These are phyloP conservation scores for Coelopa pilipes DNA, from an alignment of 2,888 invertebrate genomes.

Conservation along the genomic window DNA sequence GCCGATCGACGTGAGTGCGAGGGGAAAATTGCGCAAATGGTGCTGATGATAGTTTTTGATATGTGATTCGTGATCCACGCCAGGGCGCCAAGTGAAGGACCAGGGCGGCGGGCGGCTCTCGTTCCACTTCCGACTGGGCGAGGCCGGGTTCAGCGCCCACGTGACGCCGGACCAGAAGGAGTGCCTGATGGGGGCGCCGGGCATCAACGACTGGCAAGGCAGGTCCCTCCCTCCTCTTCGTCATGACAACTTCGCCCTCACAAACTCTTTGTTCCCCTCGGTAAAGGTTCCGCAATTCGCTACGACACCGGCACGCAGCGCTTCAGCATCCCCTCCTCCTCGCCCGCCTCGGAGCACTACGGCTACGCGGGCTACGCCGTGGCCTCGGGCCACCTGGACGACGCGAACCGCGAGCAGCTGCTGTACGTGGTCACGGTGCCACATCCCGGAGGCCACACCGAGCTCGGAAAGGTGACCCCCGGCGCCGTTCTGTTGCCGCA, in stretches of 20 bases:
- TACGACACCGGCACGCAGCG: too few species aligned
- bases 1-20: not conserved
- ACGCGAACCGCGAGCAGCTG: slow-evolving; percentile 38
- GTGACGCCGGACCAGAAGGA: slow-evolving; percentile 48
- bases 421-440: slow-evolving; percentile 52
- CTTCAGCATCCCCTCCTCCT: not conserved
- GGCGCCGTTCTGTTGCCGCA: not conserved
- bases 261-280: too few species aligned
- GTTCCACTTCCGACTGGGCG: slow-evolving; percentile 44
- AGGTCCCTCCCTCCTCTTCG: too few species aligned
- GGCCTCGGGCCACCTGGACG: slow-evolving; percentile 48
- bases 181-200: slow-evolving; percentile 38
- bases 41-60: not conserved
- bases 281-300: too few species aligned
- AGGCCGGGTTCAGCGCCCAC: slow-evolving; percentile 50
- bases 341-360: not conserved
- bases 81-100: too few species aligned
- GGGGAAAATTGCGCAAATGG: not conserved
- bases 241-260: too few species aligned
- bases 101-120: not conserved
- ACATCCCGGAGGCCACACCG: slow-evolving; percentile 43
- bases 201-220: not conserved
- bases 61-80: not conserved
- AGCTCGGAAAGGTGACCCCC: slow-evolving; percentile 46
- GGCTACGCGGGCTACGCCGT: slow-evolving; percentile 50